Base-by-base conservation (phyloP, 2,797 vertebrate genomes). In the Hirundo rustica region DNA sequence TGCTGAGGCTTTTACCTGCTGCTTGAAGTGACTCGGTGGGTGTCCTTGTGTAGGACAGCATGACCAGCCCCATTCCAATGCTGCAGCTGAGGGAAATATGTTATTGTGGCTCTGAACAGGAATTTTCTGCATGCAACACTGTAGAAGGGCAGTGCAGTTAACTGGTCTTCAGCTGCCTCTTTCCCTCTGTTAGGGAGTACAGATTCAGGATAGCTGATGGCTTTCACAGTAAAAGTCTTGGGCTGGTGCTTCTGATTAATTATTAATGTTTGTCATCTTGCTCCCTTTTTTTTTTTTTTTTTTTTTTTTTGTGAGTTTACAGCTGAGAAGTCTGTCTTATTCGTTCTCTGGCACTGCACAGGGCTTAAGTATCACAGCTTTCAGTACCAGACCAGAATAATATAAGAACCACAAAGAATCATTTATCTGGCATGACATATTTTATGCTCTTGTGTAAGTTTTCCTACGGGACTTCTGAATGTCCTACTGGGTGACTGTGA, bases 211-310 rank as follows among this genome's bases (percentile, higher is more conserved):
- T 58, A 86, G 51, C 85, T 92, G 36, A 71, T 66, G 87, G 86
- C 32, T 97, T 93, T 95, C 92, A 84, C 73, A 89, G 79, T 66
- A 92, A 72, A 95, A 96, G 61, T 95, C 85, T 93, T 88, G 57
- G 87, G 66, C 72, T 93, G 82, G n/a, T 79, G 80, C 80, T 96
- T 92, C 82, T 92, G 81, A 76, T 95, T 91, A 96, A 96, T 97
- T 86, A 95, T 96, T 92, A 73, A 95, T 88, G 25, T 57, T 88
- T 87, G 82, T 65, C 7, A 1, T 58, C 55, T 76, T 85, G 27
- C 34, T 87, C 14, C 20, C 83, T 96, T 27, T 93, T 88, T 65
- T 84, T 96, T n/a, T 93, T 88, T 50, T 50, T 50, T 50, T 50
- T 50, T 53, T 53, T 55, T 71, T 26, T 93, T 82, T 55, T 23